Conservation (phyloP, 2,797 vertebrate species). For the Champsocephalus esox region DNA sequence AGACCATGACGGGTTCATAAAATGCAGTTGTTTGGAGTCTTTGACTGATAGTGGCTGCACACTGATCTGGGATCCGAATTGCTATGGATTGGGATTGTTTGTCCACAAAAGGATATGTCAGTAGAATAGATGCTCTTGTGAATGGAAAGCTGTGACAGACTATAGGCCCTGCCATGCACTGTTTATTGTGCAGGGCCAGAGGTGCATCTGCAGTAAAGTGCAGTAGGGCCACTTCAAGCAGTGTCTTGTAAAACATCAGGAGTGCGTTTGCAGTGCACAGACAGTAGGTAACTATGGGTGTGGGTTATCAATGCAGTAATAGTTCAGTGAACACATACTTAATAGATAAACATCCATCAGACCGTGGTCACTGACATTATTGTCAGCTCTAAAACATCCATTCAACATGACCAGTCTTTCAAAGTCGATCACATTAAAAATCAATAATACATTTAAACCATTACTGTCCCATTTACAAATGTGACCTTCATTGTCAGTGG, state of each 20-base stretch:
- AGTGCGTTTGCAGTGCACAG: background rate
- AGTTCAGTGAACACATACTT: conserved; percentile 20
- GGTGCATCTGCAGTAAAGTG: conserved; percentile 34
- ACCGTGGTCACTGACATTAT: background rate
- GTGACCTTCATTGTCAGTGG: background rate
- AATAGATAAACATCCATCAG: background rate
- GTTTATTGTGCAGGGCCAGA: conserved; percentile 5
- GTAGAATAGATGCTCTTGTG: conserved; percentile 15
- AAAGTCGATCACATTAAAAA: background rate
- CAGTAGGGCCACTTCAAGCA: conserved; percentile 6
- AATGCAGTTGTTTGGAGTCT: background rate
- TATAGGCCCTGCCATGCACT: background rate
- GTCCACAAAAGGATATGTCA: conserved; percentile 14
- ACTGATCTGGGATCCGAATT: conserved; percentile 6
- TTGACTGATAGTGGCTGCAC: background rate
- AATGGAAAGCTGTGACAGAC: conserved; percentile 37
- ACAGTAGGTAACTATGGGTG: background rate
- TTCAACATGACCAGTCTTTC: background rate
- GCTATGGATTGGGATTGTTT: conserved; percentile 12
- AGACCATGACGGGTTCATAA: background rate
- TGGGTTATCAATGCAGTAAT: conserved; percentile 35
- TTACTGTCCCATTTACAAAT: background rate
- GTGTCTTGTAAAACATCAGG: conserved; percentile 6
- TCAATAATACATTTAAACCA: background rate
- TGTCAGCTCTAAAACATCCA: background rate